phyloP scores from a whole-genome alignment of 2,113 vertebrate genomes.

The Oreochromis tanganicae region DNA sequence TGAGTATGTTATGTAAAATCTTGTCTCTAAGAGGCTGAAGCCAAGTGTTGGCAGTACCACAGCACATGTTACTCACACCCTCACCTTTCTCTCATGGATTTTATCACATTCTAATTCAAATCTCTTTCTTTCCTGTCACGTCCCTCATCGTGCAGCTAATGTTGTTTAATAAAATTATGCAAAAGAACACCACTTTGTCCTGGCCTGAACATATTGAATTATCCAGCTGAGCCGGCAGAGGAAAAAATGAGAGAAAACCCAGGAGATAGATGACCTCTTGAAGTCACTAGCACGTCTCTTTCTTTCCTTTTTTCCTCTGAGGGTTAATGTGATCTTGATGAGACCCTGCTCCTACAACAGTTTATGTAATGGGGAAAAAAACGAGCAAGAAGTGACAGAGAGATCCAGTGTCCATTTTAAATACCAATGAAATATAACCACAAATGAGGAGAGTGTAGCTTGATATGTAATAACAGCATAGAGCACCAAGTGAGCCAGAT shows the following conservation, averaged over 20 bases:
- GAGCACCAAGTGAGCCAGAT: neutral
- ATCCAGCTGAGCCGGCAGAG: constrained; percentile 6
- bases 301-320: neutral
- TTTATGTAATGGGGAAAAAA: neutral
- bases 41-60: neutral
- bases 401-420: neutral
- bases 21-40: neutral
- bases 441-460: neutral
- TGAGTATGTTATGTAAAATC: constrained; percentile 30
- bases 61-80: neutral
- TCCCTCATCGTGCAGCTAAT: constrained; percentile 36
- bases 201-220: constrained; percentile 43
- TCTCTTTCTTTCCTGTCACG: constrained; percentile 28
- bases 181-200: constrained; percentile 30
- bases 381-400: neutral
- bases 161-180: constrained; percentile 51
- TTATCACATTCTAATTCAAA: constrained; percentile 48
- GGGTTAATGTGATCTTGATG: constrained; percentile 44
- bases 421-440: neutral
- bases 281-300: neutral
- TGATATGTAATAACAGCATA: neutral
- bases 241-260: neutral
- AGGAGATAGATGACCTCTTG: constrained; percentile 23
- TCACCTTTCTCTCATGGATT: constrained; percentile 17
- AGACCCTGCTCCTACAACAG: constrained; percentile 15